Base-by-base conservation (phyloP, 2,888 invertebrate genomes). In the Lasiommata megera region DNA sequence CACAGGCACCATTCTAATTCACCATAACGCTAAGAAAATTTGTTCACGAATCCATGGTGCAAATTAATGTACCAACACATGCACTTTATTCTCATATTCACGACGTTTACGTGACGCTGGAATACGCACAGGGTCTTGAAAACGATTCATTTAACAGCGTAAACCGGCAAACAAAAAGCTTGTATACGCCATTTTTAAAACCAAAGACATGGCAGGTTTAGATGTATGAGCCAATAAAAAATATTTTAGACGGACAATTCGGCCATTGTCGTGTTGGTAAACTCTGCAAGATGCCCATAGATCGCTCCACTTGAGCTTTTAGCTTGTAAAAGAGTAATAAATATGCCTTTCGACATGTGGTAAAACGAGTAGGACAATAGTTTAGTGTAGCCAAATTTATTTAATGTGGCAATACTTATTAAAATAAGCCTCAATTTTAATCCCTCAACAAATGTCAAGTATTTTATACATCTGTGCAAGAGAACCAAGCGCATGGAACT, bases 151-250 rank as follows among this genome's bases (percentile, higher is more conserved):
- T 91, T 84, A 90, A 84, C 82, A 84, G 82, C 84, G 81, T 88
- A 89, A 86, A 90, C 92, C 92, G 92, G 92, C 92, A 89, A 92
- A 92, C 92, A 91, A 92, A 92, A 92, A 91, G 92, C 91, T 92
- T 92, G 91, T 91, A 91, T 91, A 92, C 92, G 92, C 92, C 92
- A 92, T 92, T 91, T 92, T 92, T 91, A 91, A 92, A 92, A 91
- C 89, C 90, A 87, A 89, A 91, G 91, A 91, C 91, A 90, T 88
- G 89, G 88, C 89, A 89, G 88, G 86, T 84, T 83, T 78, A 66
- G 82, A 81, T 84, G 84, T 86, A 84, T 79, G 82, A 80, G 86
- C 89, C 89, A 88, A 89, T 89, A 90, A 90, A 90, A 90, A 90
- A 90, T 89, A 87, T 87, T 80, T 82, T 82, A 84, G 81, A 79